A percentile compares a stretch with the other conserved stretches of the same genome.
These are phyloP conservation scores for Drosophila paramelanica DNA, from an alignment of 2,888 invertebrate genomes.

Conservation along the genomic window DNA sequence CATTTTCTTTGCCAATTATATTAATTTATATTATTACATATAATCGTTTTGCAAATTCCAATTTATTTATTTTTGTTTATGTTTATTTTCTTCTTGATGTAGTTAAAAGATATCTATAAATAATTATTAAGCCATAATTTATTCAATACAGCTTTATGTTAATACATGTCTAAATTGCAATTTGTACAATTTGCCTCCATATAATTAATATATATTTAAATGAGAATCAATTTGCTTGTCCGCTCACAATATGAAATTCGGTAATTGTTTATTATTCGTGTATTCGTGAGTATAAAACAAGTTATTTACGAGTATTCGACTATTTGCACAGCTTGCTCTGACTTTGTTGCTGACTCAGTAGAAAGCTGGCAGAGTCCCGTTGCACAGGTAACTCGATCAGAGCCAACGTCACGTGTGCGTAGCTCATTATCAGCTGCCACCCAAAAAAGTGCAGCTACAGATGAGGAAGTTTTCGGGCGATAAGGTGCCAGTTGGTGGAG, in stretches of 20 bases:
- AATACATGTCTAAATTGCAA: not conserved
- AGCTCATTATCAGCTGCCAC: conserved; percentile 53
- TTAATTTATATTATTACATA: not conserved
- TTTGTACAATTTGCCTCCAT: not conserved
- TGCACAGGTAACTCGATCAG: not conserved
- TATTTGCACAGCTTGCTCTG: conserved; percentile 59
- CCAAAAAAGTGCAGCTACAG: conserved; percentile 29
- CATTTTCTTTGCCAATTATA: not conserved
- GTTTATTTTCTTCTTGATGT: too few relatives aligned
- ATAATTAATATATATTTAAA: not conserved
- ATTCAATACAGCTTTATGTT: too few relatives aligned
- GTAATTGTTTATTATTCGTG: not conserved
- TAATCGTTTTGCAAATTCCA: not conserved
- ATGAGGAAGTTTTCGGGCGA: conserved; percentile 14
- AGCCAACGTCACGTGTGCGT: conserved; percentile 36
- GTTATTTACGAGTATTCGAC: conserved; percentile 30
- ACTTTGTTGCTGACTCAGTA: conserved; percentile 16
- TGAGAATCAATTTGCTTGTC: not conserved
- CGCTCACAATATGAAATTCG: conserved; percentile 4
- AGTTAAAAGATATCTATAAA: too few relatives aligned
- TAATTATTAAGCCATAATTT: too few relatives aligned
- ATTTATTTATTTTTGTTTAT: too few relatives aligned
- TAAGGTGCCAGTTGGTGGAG: conserved; percentile 12
- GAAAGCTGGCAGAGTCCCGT: conserved; percentile 11
- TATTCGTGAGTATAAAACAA: conserved; percentile 8